Conservation (phyloP, 2,797 vertebrate genomes). For the Silurus aristotelis region DNA sequence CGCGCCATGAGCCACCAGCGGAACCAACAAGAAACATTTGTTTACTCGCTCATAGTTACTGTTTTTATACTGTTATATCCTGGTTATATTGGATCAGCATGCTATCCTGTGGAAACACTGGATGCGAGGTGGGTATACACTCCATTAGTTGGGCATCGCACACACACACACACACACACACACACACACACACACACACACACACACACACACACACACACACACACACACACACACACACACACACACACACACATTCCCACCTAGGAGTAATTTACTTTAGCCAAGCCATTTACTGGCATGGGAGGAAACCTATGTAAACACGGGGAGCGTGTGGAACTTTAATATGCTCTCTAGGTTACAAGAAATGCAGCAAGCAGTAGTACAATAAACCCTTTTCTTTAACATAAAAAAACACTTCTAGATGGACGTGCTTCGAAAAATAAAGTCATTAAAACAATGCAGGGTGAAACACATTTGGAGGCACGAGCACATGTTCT, state of each 20-base stretch:
- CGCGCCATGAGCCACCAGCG: neutral
- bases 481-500: neutral
- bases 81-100: neutral
- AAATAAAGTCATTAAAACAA: slow-evolving; percentile 3
- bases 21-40: neutral
- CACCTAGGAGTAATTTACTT: neutral
- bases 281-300: neutral
- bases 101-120: neutral
- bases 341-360: neutral
- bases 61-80: neutral
- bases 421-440: neutral
- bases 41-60: neutral
- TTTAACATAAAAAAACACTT: neutral
- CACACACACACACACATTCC: neutral
- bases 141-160: neutral
- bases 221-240: no score
- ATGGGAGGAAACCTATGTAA: neutral
- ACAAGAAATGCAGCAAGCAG: neutral
- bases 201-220: neutral
- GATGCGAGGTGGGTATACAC: neutral
- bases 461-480: neutral
- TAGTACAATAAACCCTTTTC: neutral
- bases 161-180: no score
- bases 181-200: no score
- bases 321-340: neutral